Conservation (phyloP, 2,888 invertebrate genomes). For the Drosophila ustulata region DNA sequence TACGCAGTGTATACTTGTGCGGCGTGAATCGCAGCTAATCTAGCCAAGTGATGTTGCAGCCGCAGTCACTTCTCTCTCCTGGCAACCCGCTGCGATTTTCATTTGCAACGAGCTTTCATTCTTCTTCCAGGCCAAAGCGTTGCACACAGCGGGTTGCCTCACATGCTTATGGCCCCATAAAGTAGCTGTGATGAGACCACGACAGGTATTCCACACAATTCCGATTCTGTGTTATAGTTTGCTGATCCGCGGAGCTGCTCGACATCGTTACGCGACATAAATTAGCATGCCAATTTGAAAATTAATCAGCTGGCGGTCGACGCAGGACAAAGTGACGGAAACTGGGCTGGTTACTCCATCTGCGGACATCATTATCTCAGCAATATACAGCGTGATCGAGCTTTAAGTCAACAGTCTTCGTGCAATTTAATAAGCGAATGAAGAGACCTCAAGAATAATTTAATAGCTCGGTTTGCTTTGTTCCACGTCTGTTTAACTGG, state of each 20-base stretch:
- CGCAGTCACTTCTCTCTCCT: constrained; percentile 26
- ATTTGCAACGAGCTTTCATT: constrained; percentile 35
- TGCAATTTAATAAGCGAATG: neutral
- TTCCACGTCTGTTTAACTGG: constrained; percentile 13
- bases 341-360: neutral
- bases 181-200: constrained; percentile 2
- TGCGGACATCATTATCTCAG: constrained; percentile 11
- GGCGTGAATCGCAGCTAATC: constrained; percentile 30
- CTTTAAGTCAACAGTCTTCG: neutral
- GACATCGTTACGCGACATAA: constrained; percentile 26
- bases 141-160: constrained; percentile 26
- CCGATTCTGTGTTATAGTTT: neutral
- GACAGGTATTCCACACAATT: neutral
- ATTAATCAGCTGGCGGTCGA: constrained; percentile 45
- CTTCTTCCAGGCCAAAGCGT: constrained; percentile 37
- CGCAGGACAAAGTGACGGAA: neutral
- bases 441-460: neutral
- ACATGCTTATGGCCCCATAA: constrained; percentile 9
- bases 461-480: neutral
- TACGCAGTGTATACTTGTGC: constrained; percentile 34
- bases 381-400: neutral
- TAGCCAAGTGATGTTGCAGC: constrained; percentile 38
- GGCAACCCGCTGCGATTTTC: constrained; percentile 49
- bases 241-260: constrained; percentile 7
- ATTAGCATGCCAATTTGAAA: constrained; percentile 64